Base-by-base conservation (phyloP, 1,140 invertebrate species). In the Augochlora pura region DNA sequence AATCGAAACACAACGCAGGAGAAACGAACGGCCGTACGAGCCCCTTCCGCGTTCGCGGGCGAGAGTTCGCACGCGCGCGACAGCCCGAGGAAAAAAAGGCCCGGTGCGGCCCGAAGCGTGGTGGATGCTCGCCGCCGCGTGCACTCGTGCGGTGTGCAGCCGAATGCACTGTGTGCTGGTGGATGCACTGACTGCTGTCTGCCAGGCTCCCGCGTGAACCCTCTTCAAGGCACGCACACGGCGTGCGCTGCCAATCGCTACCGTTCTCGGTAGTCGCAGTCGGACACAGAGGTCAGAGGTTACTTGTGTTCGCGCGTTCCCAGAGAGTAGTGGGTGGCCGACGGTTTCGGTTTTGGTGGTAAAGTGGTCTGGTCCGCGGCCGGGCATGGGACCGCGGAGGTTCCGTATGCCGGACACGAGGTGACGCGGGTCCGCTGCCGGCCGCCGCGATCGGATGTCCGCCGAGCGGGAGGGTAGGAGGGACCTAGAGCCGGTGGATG, bases 351-450 rank as follows among this genome's bases (percentile, higher is more conserved):
- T 60, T 54, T 62, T 6, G 62, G 49, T 77, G 38, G 32, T 32
- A 38, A 16, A 1, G 49, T 39, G n/a, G 39, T n/a, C 25, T 49
- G 77, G 66, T 59, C 60, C 52, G 70, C 70, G 60, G 69, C 62
- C 52, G 63, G 52, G 63, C 76, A 86, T 85, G 84, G 84, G 75
- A 81, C 80, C 76, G 72, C 67, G 63, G 75, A 72, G 83, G 83
- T 84, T 70, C 77, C 84, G 75, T 64, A 38, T 81, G 57, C 67
- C 80, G 70, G 80, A 76, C 60, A 83, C 71, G 70, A 72, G 80
- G 59, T 86, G 84, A 86, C 80, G 80, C 66, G 83, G 71, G 59
- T 68, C 65, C 77, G 49, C 62, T 71, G 62, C 27, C 82, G 52
- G 52, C 21, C 21, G 21, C 21, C 54, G 54, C 59, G 82, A 69